phyloP scores from a whole-genome alignment of 2,888 invertebrate genomes.

The Anthrax anthrax region DNA sequence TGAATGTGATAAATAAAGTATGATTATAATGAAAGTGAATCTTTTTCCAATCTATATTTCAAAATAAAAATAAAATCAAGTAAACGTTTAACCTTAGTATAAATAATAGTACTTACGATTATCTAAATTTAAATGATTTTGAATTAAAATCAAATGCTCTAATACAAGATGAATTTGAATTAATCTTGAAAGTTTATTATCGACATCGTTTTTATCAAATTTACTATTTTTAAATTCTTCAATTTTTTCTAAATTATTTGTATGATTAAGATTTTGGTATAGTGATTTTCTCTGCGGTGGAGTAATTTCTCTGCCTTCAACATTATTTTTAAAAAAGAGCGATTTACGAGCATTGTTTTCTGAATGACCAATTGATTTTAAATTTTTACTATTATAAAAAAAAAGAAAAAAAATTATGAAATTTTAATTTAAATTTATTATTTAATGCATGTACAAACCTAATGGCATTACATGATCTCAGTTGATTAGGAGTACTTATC shows the following conservation, averaged over 20 bases:
- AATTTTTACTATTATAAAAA: background rate
- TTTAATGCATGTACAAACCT: background rate
- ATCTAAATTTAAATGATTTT: slow-evolving; percentile 27
- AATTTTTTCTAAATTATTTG: slow-evolving; percentile 1
- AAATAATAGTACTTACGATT: slow-evolving; percentile 23
- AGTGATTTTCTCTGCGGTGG: background rate
- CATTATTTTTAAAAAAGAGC: background rate
- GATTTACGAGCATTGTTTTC: background rate
- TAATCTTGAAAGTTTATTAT: slow-evolving; percentile 22
- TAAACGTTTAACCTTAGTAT: too few species aligned
- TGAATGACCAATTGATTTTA: background rate
- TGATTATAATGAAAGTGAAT: too few species aligned
- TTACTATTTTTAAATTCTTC: slow-evolving; percentile 27
- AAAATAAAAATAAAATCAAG: too few species aligned
- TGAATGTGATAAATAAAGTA: too few species aligned
- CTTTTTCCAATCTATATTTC: too few species aligned
- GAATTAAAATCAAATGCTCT: slow-evolving; percentile 30
- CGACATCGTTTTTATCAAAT: slow-evolving; percentile 22
- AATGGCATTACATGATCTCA: slow-evolving; percentile 7
- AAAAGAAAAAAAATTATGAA: background rate
- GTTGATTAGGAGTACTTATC: slow-evolving; percentile 24
- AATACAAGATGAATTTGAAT: slow-evolving; percentile 29
- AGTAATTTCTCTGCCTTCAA: background rate
- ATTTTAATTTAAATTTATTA: background rate
- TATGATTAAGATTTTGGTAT: background rate